Conservation (phyloP, 2,113 vertebrate genomes). For the Tupaia chinensis region DNA sequence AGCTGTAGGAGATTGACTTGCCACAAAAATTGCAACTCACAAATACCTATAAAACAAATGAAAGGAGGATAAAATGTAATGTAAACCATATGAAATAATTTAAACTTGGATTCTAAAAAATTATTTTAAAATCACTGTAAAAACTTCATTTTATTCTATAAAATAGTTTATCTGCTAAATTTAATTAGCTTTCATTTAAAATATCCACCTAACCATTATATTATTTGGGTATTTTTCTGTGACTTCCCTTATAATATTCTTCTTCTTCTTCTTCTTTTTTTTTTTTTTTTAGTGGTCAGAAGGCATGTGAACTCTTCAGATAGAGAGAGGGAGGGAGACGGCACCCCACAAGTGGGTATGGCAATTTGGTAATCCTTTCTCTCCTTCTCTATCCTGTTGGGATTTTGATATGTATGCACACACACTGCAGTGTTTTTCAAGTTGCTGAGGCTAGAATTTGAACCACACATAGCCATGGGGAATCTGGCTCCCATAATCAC, state of each 20-base stretch:
- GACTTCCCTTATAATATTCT: too few species aligned
- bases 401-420: too few species aligned
- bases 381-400: too few species aligned
- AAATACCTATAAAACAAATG: constrained; percentile 91
- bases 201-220: background rate
- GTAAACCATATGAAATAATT: background rate
- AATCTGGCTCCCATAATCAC: too few species aligned
- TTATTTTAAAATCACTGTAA: background rate
- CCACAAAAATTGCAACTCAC: constrained; percentile 99
- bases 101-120: constrained; percentile 7
- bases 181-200: constrained; percentile 26
- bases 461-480: too few species aligned
- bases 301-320: too few species aligned
- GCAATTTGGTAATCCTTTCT: too few species aligned
- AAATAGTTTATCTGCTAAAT: constrained; percentile 41
- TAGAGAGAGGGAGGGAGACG: too few species aligned
- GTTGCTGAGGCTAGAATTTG: too few species aligned
- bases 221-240: background rate
- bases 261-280: background rate
- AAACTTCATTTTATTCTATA: constrained; percentile 23
- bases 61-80: constrained; percentile 17
- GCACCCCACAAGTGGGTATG: too few species aligned
- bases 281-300: background rate
- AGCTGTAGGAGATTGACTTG: constrained; percentile 99
- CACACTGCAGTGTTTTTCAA: too few species aligned